phyloP scores from a whole-genome alignment of 2,113 vertebrate genomes.

The Vombatus ursinus region DNA sequence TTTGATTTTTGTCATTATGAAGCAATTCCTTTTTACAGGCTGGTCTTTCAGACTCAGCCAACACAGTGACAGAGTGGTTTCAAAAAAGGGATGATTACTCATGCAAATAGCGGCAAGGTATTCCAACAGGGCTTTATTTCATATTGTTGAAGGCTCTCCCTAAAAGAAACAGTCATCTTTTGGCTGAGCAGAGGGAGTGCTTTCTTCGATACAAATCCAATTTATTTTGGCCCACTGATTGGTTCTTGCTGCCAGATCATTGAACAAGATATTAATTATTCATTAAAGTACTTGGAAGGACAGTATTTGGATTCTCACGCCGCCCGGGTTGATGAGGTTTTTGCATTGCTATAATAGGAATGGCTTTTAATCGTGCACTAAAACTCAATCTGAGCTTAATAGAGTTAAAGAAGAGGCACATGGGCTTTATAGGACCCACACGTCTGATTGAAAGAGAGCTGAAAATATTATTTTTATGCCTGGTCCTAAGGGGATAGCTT shows the following conservation, averaged over 20 bases:
- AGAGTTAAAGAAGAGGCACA: slow-evolving; percentile 72
- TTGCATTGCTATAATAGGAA: slow-evolving; percentile 72
- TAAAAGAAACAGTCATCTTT: slow-evolving; percentile 85
- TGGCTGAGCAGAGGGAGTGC: slow-evolving; percentile 79
- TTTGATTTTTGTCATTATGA: slow-evolving; percentile 80
- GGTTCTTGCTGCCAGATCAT: slow-evolving; percentile 80
- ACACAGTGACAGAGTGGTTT: slow-evolving; percentile 75
- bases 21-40: slow-evolving; percentile 76
- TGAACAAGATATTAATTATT: slow-evolving; percentile 85
- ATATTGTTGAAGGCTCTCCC: slow-evolving; percentile 76
- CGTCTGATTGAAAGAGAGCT: slow-evolving; percentile 76
- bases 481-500: slow-evolving; percentile 70
- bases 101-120: slow-evolving; percentile 79
- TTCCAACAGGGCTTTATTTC: slow-evolving; percentile 82
- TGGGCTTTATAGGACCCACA: slow-evolving; percentile 80
- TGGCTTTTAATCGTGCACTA: slow-evolving; percentile 75
- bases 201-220: slow-evolving; percentile 83
- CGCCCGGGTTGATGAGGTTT: slow-evolving; percentile 82
- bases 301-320: slow-evolving; percentile 80
- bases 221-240: slow-evolving; percentile 82
- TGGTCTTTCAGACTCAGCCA: slow-evolving; percentile 75
- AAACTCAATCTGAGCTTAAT: slow-evolving; percentile 79
- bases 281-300: slow-evolving; percentile 80
- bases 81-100: slow-evolving; percentile 78
- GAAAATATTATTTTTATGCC: slow-evolving; percentile 75